phyloP scores from a whole-genome alignment of 2,888 invertebrate species.

The Drosophila demipolita region DNA sequence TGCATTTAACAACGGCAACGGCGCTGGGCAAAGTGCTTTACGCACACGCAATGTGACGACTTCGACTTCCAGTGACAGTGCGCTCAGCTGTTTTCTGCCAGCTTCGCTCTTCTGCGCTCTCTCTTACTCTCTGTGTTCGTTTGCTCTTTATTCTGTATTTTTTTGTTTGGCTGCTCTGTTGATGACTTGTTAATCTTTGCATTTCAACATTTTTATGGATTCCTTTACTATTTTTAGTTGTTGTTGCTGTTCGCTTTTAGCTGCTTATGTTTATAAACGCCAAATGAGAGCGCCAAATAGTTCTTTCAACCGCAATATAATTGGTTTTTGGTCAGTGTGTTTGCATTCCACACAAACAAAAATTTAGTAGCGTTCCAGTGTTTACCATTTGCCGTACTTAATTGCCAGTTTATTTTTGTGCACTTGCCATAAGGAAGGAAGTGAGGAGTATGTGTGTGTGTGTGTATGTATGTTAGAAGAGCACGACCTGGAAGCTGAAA shows the following conservation, averaged over 20 bases:
- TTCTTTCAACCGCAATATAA: constrained; percentile 42
- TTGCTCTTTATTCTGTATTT: constrained; percentile 14
- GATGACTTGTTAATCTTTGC: constrained; percentile 60
- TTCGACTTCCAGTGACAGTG: constrained; percentile 16
- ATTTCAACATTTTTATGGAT: constrained; percentile 77
- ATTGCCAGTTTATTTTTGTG: constrained; percentile 46
- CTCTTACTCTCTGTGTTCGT: constrained; percentile 16
- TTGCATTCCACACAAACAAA: constrained; percentile 10
- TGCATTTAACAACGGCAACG: constrained; percentile 10
- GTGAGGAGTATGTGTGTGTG: neutral
- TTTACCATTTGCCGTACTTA: constrained; percentile 43
- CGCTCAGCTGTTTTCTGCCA: constrained; percentile 47
- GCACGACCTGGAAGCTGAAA: constrained; percentile 1
- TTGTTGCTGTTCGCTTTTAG: constrained; percentile 37
- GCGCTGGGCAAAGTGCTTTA: constrained; percentile 45
- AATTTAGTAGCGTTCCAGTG: constrained; percentile 40
- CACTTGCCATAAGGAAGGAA: constrained; percentile 41
- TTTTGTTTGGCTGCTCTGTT: constrained; percentile 32
- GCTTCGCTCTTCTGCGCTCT: constrained; percentile 30
- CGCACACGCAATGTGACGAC: constrained; percentile 50
- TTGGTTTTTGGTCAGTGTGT: constrained; percentile 48
- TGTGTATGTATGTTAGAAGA: constrained; percentile 21
- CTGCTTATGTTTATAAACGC: constrained; percentile 53
- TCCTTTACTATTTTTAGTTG: constrained; percentile 72
- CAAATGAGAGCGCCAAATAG: constrained; percentile 28